These are phyloP conservation scores for Ptychadena robeensis DNA, from an alignment of 2,797 vertebrate genomes.

Conservation along the genomic window DNA sequence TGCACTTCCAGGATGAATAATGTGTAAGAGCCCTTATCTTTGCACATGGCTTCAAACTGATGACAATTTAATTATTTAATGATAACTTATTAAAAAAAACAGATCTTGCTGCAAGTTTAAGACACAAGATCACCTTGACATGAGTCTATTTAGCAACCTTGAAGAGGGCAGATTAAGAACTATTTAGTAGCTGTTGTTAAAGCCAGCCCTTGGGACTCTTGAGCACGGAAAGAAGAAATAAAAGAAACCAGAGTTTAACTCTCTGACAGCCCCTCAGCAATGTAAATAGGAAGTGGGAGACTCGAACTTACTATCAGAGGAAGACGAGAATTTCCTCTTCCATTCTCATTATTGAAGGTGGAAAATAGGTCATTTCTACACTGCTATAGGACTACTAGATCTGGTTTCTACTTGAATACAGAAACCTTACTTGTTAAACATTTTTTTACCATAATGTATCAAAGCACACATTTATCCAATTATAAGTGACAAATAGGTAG, in stretches of 20 bases:
- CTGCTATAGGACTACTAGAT: background rate
- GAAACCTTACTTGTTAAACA: too few species aligned
- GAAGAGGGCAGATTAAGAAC: background rate
- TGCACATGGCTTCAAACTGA: background rate
- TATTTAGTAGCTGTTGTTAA: background rate
- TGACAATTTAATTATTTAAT: background rate
- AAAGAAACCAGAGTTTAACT: background rate
- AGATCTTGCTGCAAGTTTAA: background rate
- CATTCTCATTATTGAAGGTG: slow-evolving; percentile 4
- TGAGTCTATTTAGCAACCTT: background rate
- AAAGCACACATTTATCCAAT: too few species aligned
- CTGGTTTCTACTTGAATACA: too few species aligned
- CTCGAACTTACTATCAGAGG: slow-evolving; percentile 1
- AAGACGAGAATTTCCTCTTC: slow-evolving; percentile 32
- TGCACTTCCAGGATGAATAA: too few species aligned
- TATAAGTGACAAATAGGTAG: too few species aligned
- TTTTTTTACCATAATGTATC: too few species aligned
- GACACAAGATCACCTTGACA: background rate
- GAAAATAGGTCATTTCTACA: slow-evolving; percentile 20
- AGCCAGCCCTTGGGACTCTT: background rate
- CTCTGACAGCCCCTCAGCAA: background rate
- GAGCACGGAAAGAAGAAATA: background rate
- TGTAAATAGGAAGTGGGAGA: slow-evolving; percentile 20
- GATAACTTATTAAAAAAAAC: background rate
- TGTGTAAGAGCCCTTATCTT: background rate